These are phyloP conservation scores for Benthosema pterotum DNA, from an alignment of 2,797 vertebrate species.

Conservation along the genomic window DNA sequence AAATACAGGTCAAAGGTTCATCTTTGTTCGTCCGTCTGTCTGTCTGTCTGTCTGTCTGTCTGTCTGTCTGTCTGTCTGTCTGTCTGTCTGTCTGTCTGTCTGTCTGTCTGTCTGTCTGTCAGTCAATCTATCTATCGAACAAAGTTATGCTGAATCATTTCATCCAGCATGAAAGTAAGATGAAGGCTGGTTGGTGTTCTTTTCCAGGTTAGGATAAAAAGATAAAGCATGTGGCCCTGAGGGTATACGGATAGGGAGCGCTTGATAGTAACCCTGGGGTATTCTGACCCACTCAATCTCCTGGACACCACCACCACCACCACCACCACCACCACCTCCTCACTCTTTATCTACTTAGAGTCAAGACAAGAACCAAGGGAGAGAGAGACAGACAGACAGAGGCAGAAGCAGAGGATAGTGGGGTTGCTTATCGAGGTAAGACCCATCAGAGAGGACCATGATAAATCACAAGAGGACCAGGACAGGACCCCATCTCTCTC, in stretches of 20 bases:
- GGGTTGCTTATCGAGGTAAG: slow-evolving; percentile 70
- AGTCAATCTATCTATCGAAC: slow-evolving; percentile 25
- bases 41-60: too few species aligned
- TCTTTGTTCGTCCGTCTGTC: too few species aligned
- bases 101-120: too few species aligned
- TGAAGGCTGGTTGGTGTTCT: slow-evolving; percentile 43
- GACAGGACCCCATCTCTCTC: slow-evolving; percentile 15
- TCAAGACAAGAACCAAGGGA: slow-evolving; percentile 17
- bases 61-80: too few species aligned
- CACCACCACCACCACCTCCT: neutral
- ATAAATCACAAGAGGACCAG: slow-evolving; percentile 71
- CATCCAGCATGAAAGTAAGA: slow-evolving; percentile 59
- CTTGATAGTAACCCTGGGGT: slow-evolving; percentile 59
- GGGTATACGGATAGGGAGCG: slow-evolving; percentile 52
- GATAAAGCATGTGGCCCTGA: slow-evolving; percentile 52
- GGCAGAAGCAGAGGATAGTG: slow-evolving; percentile 40
- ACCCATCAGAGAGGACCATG: slow-evolving; percentile 74
- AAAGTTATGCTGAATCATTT: slow-evolving; percentile 58
- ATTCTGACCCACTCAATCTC: slow-evolving; percentile 63
- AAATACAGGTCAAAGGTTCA: too few species aligned
- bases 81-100: too few species aligned
- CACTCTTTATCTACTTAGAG: slow-evolving; percentile 54
- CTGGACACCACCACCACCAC: neutral
- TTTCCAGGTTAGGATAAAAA: slow-evolving; percentile 58
- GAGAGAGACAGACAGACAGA: too few species aligned